phyloP scores from a whole-genome alignment of 2,888 invertebrate genomes.

The Dexiosoma caninum region DNA sequence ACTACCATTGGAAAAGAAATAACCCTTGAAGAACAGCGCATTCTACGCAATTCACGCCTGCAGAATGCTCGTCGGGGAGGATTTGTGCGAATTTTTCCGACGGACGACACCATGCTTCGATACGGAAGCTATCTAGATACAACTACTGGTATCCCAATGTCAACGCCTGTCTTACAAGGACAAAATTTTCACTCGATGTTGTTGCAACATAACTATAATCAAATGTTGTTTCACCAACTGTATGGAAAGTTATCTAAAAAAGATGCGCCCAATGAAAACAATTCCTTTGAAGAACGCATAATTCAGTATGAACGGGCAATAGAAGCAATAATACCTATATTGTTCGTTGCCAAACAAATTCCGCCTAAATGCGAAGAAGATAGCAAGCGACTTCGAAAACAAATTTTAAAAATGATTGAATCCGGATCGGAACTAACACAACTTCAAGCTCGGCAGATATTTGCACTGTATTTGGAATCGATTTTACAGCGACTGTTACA shows the following conservation, averaged over 20 bases:
- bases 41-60: slow-evolving; percentile 85
- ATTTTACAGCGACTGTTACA: slow-evolving; percentile 83
- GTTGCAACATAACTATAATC: slow-evolving; percentile 86
- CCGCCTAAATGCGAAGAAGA: slow-evolving; percentile 76
- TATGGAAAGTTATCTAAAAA: slow-evolving; percentile 80
- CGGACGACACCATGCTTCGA: slow-evolving; percentile 90
- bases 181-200: slow-evolving; percentile 80
- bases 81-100: slow-evolving; percentile 93
- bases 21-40: slow-evolving; percentile 87
- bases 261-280: slow-evolving; percentile 66
- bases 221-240: slow-evolving; percentile 86
- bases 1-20: slow-evolving; percentile 75
- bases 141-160: slow-evolving; percentile 85
- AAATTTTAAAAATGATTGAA: slow-evolving; percentile 79
- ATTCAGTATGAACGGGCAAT: slow-evolving; percentile 78
- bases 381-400: slow-evolving; percentile 72
- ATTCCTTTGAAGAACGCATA: slow-evolving; percentile 77
- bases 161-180: slow-evolving; percentile 81
- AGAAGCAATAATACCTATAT: slow-evolving; percentile 70
- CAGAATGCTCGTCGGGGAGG: slow-evolving; percentile 92
- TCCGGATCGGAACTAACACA: slow-evolving; percentile 83
- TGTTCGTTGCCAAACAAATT: slow-evolving; percentile 73
- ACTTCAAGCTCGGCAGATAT: slow-evolving; percentile 85
- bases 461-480: slow-evolving; percentile 86
- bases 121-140: slow-evolving; percentile 88